These are phyloP conservation scores for Omphaloscelis lunosa DNA, from an alignment of 2,888 invertebrate genomes.

Conservation along the genomic window DNA sequence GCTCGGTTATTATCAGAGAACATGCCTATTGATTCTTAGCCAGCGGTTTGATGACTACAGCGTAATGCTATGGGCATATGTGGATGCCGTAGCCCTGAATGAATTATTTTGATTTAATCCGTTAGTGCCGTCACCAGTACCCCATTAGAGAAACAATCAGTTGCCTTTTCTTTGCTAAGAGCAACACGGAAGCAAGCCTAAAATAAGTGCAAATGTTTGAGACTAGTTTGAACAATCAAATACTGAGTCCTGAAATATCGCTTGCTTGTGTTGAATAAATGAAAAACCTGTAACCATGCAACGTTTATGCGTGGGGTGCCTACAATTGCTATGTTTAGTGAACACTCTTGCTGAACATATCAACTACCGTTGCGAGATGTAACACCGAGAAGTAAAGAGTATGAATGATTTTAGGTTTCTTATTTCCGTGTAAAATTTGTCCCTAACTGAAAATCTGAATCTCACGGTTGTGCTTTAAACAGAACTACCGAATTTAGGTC, in stretches of 20 bases:
- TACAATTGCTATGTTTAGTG: conserved; percentile 32
- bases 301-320: not conserved
- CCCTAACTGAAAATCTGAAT: not conserved
- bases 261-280: not conserved
- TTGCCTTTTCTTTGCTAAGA: not conserved
- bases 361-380: conserved; percentile 23
- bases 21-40: not conserved
- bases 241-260: not conserved
- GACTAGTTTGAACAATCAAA: not conserved
- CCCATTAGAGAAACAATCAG: not conserved
- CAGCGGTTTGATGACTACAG: not conserved
- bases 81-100: not conserved
- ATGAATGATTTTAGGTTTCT: conserved; percentile 4
- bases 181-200: not conserved
- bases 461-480: not conserved
- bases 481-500: not conserved
- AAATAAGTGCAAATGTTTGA: not conserved
- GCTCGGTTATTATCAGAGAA: not conserved
- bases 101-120: not conserved
- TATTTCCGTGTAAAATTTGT: not conserved
- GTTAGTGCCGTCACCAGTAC: not conserved
- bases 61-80: not conserved
- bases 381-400: not conserved
- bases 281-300: not conserved
- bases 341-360: conserved; percentile 28